Percentiles rank a stretch among this genome's conserved stretches.
Conservation (phyloP, 2,113 vertebrate genomes). For the Centrocercus urophasianus region DNA sequence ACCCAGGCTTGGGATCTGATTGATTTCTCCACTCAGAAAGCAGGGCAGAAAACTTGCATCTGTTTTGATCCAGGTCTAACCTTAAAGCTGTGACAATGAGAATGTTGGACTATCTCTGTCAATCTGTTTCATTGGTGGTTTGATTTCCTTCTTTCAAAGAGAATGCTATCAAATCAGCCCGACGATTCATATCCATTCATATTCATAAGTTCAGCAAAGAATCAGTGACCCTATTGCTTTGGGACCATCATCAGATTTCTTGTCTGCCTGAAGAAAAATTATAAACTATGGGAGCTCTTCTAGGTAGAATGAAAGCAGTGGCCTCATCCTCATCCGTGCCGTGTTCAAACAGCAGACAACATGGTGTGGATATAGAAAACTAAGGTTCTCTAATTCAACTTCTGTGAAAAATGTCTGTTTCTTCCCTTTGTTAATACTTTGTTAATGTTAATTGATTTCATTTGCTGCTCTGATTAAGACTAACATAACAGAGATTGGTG, state of each 20-base stretch:
- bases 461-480: slow-evolving; percentile 1
- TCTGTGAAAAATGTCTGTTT: not conserved
- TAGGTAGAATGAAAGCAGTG: not conserved
- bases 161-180: not conserved
- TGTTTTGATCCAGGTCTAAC: not conserved
- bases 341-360: not conserved
- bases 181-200: not conserved
- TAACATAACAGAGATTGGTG: not conserved
- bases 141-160: not conserved
- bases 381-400: not conserved
- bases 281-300: not conserved
- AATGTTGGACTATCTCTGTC: not conserved
- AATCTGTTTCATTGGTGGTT: not conserved
- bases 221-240: not conserved
- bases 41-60: not conserved
- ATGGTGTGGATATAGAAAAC: not conserved
- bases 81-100: not conserved
- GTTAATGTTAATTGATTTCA: not conserved
- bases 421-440: not conserved
- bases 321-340: not conserved
- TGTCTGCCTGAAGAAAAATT: not conserved
- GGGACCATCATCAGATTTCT: not conserved
- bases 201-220: not conserved
- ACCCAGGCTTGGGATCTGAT: not conserved
- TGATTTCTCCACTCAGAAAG: not conserved